These are phyloP conservation scores for Cheilinus undulatus DNA, from an alignment of 2,113 vertebrate species.

Conservation along the genomic window DNA sequence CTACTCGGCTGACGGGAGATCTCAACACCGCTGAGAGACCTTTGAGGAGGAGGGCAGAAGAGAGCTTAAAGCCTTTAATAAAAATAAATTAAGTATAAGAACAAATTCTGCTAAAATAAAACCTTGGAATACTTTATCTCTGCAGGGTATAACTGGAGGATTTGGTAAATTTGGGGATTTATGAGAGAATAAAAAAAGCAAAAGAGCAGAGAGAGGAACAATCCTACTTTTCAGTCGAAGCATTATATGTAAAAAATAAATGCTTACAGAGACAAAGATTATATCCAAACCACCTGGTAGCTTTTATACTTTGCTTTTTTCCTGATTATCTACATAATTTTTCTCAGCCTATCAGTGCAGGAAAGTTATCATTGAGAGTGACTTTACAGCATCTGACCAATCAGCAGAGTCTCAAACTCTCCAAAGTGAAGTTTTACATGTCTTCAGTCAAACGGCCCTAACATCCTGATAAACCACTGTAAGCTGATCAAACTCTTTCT, in stretches of 20 bases:
- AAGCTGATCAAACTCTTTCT: no score
- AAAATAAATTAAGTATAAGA: slow-evolving; percentile 1
- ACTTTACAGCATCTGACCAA: no score
- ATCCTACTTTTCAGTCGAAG: neutral
- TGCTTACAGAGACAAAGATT: neutral
- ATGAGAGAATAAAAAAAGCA: neutral
- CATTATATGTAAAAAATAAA: neutral
- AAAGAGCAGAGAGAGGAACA: neutral
- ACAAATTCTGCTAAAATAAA: slow-evolving; percentile 18
- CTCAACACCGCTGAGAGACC: neutral
- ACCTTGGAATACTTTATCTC: slow-evolving; percentile 3
- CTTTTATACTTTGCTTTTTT: no score
- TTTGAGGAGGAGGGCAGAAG: neutral
- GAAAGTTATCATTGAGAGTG: no score
- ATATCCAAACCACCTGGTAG: neutral
- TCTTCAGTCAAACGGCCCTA: no score
- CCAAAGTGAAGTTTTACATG: no score
- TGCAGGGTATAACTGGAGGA: neutral
- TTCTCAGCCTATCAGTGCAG: no score
- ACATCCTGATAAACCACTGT: no score
- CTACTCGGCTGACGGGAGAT: neutral
- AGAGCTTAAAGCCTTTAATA: slow-evolving; percentile 1
- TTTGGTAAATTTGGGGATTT: slow-evolving; percentile 4
- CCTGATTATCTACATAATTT: no score
- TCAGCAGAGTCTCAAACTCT: no score